A percentile compares a stretch with the other conserved stretches of the same genome.
These are phyloP conservation scores for Apostichopus japonicus DNA, from an alignment of 35 echinoderm and acorn worm species.

Conservation along the genomic window DNA sequence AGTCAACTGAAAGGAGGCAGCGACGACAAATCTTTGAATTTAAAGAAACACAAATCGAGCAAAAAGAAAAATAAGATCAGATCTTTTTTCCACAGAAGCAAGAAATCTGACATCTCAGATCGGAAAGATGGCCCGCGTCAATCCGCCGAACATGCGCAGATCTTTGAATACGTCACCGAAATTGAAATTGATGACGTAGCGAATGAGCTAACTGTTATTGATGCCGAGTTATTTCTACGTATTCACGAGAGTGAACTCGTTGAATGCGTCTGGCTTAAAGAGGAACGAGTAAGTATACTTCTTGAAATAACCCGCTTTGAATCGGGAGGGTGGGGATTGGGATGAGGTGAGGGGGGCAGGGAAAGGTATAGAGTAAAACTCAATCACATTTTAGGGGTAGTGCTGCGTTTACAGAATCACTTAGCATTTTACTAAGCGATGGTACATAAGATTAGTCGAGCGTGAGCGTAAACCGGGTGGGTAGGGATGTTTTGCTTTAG, in stretches of 20 bases:
- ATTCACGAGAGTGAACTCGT: slow-evolving; percentile 87
- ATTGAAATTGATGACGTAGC: slow-evolving; percentile 71
- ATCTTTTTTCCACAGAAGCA: neutral
- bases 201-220: slow-evolving; percentile 75
- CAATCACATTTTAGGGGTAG: no score
- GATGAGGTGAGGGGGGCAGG: no score
- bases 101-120: neutral
- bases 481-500: no score
- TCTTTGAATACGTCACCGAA: slow-evolving; percentile 55
- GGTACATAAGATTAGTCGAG: no score
- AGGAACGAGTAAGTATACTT: slow-evolving; percentile 57
- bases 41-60: neutral
- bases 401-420: no score
- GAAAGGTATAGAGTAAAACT: no score
- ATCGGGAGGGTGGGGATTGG: no score
- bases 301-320: neutral
- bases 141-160: neutral
- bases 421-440: no score
- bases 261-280: slow-evolving; percentile 79
- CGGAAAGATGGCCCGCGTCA: neutral
- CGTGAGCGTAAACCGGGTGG: no score
- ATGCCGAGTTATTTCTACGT: slow-evolving; percentile 74
- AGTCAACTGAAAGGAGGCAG: neutral
- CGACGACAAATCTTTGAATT: no score
- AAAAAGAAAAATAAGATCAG: neutral